These are phyloP conservation scores for Drosophila bunnanda DNA, from an alignment of 2,888 invertebrate species.

Conservation along the genomic window DNA sequence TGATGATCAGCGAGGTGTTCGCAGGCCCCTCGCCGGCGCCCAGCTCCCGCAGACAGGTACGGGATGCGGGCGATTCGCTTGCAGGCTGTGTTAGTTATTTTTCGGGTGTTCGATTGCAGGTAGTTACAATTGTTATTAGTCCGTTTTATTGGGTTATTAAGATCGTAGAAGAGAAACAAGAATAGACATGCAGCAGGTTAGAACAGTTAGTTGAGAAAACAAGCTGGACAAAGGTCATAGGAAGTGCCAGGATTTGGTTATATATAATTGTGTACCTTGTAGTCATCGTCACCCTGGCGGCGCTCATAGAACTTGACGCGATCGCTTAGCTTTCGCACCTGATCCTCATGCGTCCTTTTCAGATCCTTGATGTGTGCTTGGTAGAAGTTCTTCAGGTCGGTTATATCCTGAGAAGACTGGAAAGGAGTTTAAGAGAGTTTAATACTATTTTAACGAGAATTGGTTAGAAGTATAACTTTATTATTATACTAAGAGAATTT, in stretches of 20 bases:
- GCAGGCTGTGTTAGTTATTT: constrained; percentile 58
- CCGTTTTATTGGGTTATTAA: constrained; percentile 63
- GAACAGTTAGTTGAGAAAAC: constrained; percentile 45
- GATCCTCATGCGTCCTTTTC: constrained; percentile 77
- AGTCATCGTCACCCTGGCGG: constrained; percentile 83
- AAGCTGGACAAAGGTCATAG: not conserved
- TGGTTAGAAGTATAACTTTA: not conserved
- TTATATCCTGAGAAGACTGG: constrained; percentile 74
- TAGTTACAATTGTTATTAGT: constrained; percentile 49
- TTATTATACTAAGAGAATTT: not conserved
- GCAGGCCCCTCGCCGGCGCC: constrained; percentile 40
- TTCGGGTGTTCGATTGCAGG: constrained; percentile 51
- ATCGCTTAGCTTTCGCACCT: constrained; percentile 78
- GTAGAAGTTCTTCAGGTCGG: constrained; percentile 82
- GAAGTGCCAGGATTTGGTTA: not conserved
- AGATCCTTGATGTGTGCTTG: constrained; percentile 83
- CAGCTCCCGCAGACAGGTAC: constrained; percentile 24
- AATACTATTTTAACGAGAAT: not conserved
- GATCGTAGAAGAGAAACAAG: constrained; percentile 59
- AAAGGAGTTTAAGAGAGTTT: constrained; percentile 15
- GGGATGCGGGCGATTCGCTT: constrained; percentile 15
- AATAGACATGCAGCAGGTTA: constrained; percentile 77
- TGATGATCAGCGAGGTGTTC: constrained; percentile 81
- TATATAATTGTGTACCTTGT: constrained; percentile 76
- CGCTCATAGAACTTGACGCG: constrained; percentile 82